Evolutionary conservation across 2,888 invertebrate genomes (phyloP).

Genomic region (Dasypogon diadema): DNA sequence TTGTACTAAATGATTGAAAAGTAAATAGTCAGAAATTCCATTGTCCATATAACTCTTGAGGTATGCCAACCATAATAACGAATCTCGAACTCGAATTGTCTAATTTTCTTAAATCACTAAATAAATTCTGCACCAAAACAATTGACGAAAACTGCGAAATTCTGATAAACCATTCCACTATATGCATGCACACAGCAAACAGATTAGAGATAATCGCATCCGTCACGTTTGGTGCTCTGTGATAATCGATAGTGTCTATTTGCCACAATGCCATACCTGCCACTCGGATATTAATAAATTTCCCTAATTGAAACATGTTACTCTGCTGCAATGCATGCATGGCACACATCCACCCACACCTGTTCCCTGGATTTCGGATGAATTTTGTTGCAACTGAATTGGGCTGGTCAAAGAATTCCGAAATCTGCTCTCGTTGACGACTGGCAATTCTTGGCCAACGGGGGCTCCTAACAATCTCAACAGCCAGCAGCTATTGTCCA

Average conservation of each 20-base stretch:
- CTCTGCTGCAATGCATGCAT: background rate
- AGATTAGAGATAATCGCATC: constrained; percentile 15
- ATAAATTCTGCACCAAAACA: too few species aligned
- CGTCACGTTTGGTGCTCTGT: background rate
- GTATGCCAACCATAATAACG: too few species aligned
- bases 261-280: constrained; percentile 7
- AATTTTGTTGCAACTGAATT: constrained; percentile 10
- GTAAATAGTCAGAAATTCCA: too few species aligned
- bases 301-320: constrained; percentile 29
- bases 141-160: too few species aligned
- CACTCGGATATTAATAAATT: constrained; percentile 29
- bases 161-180: too few species aligned
- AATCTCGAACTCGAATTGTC: too few species aligned
- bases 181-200: too few species aligned
- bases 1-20: too few species aligned
- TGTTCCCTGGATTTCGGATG: background rate
- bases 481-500: constrained; percentile 49
- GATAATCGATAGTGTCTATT: constrained; percentile 25
- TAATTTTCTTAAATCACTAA: too few species aligned
- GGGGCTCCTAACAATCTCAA: constrained; percentile 27
- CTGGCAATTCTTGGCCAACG: background rate
- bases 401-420: constrained; percentile 3
- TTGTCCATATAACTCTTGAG: too few species aligned
- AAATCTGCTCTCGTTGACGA: background rate
- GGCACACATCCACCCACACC: background rate